Base-by-base conservation (phyloP, 2,888 invertebrate species). In the Polymixis lichenea region DNA sequence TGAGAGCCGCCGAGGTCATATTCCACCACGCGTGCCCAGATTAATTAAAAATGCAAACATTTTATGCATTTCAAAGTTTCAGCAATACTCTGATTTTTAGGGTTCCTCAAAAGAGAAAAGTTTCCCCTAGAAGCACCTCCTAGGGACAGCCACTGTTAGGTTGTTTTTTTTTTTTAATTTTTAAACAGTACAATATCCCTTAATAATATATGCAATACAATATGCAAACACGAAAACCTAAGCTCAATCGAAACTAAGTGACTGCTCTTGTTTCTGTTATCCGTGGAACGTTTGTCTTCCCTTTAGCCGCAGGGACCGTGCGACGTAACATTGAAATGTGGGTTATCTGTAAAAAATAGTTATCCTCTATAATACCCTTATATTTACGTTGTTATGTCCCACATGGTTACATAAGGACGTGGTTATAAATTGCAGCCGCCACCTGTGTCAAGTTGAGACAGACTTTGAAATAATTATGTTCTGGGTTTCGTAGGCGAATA, bases 341-440 rank as follows among this genome's bases (percentile, higher is more conserved):
- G n/a, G 61, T 43, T 32, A 32, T n/a, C 22, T 32, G 65, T 72
- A 53, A 72, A 67, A 68, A 55, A 66, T 22, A 43, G 22, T 69
- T 49, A 15, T 53, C 19, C n/a, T 4, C 49, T 70, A 38, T n/a
- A 77, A 43, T 38, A 19, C 9, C 46, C 56, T 60, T 55, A 67
- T 73, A 77, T 67, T 61, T 72, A 15, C 65, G 49, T 60, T 70
- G 49, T 56, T 55, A 58, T 51, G 25, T 46, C 75, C 58, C 75
- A 60, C 65, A 51, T 69, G 74, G 66, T 43, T 43, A 53, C n/a
- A 62, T 72, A 75, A 82, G 66, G 69, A 62, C 58, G 69, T 58
- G 38, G 78, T 79, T 58, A 75, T 43, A 83, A 83, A 82, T 82
- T 69, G 75, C 72, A 66, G 46, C 78, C 51, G 32, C 32, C 32